Evolutionary conservation across 1,140 invertebrate species (phyloP).

Genomic region (Drosophila pseudoobscura): DNA sequence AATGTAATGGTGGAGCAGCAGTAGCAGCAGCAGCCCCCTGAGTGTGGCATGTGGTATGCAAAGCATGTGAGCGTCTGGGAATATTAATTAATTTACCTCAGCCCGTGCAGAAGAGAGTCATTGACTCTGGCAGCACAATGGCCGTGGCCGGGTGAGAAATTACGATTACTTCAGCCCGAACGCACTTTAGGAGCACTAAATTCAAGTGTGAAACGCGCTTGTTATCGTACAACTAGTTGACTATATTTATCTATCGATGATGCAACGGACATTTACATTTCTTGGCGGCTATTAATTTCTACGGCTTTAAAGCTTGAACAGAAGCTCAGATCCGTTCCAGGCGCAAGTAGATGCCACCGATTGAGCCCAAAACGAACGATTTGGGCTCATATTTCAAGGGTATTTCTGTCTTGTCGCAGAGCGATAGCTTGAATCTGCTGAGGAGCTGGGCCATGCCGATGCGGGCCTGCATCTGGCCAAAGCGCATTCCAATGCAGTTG

Average conservation of each 20-base stretch:
- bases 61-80: slow-evolving; percentile 46
- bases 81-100: slow-evolving; percentile 50
- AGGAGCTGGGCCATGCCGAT: slow-evolving; percentile 82
- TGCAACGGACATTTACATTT: slow-evolving; percentile 1
- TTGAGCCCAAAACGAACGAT: slow-evolving; percentile 46
- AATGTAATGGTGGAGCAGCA: slow-evolving; percentile 33
- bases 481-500: slow-evolving; percentile 84
- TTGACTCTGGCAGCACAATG: slow-evolving; percentile 22
- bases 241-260: slow-evolving; percentile 5
- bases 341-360: slow-evolving; percentile 47
- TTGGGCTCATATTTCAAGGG: slow-evolving; percentile 49
- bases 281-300: no score
- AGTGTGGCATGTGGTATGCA: slow-evolving; percentile 50
- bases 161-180: background rate
- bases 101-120: slow-evolving; percentile 20
- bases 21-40: slow-evolving; percentile 1
- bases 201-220: background rate
- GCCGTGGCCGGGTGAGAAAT: background rate
- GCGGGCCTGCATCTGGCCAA: slow-evolving; percentile 83
- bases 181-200: slow-evolving; percentile 9
- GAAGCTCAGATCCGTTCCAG: slow-evolving; percentile 23
- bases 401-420: slow-evolving; percentile 63
- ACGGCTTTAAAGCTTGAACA: background rate
- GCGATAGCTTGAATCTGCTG: slow-evolving; percentile 67
- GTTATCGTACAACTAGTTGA: background rate